These are phyloP conservation scores for Eurois occulta DNA, from an alignment of 2,888 invertebrate species.

Conservation along the genomic window DNA sequence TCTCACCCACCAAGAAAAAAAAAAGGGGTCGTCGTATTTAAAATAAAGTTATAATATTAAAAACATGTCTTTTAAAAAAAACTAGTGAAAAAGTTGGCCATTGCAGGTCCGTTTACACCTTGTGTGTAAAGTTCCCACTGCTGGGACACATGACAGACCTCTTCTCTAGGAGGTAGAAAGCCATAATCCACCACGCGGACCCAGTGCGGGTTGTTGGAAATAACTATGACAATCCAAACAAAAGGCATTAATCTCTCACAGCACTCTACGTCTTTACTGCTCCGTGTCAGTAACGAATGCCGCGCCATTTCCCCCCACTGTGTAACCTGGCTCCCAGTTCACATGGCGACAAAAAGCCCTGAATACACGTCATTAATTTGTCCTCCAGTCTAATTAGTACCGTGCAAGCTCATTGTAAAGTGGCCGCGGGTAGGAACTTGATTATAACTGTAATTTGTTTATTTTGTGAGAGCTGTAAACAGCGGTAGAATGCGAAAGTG, in stretches of 20 bases:
- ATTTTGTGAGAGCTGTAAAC: constrained; percentile 9
- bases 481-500: constrained; percentile 4
- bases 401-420: constrained; percentile 41
- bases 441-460: constrained; percentile 6
- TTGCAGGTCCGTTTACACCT: no score
- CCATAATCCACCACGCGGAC: background rate
- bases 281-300: constrained; percentile 35
- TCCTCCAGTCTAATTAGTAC: constrained; percentile 48
- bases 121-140: background rate
- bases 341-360: constrained; percentile 49
- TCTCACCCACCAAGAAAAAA: no score
- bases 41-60: no score
- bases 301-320: constrained; percentile 50
- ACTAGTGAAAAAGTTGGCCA: no score
- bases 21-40: no score
- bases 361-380: constrained; percentile 56
- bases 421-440: constrained; percentile 18
- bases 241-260: background rate
- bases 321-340: constrained; percentile 54
- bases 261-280: constrained; percentile 21
- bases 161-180: background rate
- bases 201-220: background rate
- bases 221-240: background rate
- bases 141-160: background rate
- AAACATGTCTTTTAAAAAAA: no score